phyloP scores from a whole-genome alignment of 2,797 vertebrate species.

The Oryzias sinensis region DNA sequence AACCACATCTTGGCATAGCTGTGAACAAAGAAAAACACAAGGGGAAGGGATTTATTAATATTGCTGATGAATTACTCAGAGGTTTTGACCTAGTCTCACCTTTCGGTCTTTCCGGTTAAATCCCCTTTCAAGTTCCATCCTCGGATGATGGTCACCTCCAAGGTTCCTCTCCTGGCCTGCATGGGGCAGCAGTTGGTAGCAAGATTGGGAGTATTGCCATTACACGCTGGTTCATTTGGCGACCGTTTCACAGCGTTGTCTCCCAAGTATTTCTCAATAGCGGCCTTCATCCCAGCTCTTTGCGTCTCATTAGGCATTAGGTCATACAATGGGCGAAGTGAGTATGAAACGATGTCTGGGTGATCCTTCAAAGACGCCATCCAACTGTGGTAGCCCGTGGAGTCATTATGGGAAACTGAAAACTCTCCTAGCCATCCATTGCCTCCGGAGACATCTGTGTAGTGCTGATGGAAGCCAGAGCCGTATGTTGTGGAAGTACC shows the following conservation, averaged over 20 bases:
- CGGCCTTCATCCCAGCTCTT: conserved; percentile 1
- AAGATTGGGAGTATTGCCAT: not conserved
- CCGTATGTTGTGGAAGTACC: not conserved
- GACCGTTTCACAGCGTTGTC: not conserved
- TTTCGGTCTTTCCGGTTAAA: accelerated
- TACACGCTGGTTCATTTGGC: not conserved
- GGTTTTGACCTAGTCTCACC: conserved; percentile 1
- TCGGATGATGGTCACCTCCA: conserved; percentile 32
- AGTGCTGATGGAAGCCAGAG: conserved; percentile 22
- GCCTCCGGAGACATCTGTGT: conserved; percentile 46
- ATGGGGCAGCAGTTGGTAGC: conserved; percentile 40
- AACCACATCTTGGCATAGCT: conserved; percentile 35
- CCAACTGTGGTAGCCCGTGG: conserved; percentile 15
- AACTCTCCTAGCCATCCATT: conserved; percentile 32
- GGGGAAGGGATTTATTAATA: not conserved
- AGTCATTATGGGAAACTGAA: conserved; percentile 24
- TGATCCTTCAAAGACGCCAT: conserved; percentile 28
- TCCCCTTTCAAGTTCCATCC: conserved; percentile 43
- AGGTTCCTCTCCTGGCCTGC: not conserved
- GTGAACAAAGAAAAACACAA: not conserved
- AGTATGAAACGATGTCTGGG: conserved; percentile 29
- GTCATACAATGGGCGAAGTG: conserved; percentile 25
- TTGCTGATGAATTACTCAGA: not conserved
- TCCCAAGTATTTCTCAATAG: conserved; percentile 27
- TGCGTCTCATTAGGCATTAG: not conserved